phyloP scores from a whole-genome alignment of 2,888 invertebrate genomes.

The Mechanitis mazaeus region DNA sequence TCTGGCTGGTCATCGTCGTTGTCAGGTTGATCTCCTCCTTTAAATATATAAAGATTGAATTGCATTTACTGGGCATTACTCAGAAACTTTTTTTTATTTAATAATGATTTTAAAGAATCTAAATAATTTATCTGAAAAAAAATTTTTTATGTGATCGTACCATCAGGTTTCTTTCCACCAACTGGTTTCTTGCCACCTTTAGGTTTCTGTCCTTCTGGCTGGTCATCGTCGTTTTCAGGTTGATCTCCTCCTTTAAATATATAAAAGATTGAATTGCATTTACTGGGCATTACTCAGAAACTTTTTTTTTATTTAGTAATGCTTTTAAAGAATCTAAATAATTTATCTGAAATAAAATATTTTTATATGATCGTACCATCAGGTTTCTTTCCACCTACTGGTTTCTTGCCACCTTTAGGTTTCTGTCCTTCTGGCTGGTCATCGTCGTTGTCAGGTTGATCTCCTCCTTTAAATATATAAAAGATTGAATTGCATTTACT shows the following conservation, averaged over 20 bases:
- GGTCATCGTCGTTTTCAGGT: background rate
- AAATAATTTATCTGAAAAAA: too few species aligned
- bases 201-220: background rate
- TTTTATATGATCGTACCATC: background rate
- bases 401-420: conserved; percentile 5
- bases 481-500: too few species aligned
- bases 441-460: background rate
- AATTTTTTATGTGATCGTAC: too few species aligned
- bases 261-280: too few species aligned
- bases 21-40: background rate
- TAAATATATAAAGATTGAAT: too few species aligned
- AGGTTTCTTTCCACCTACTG: background rate
- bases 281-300: too few species aligned
- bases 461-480: too few species aligned
- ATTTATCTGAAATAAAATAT: background rate
- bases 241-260: background rate
- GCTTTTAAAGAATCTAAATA: too few species aligned
- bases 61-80: too few species aligned
- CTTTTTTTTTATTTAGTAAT: background rate
- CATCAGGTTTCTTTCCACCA: background rate
- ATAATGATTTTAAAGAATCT: too few species aligned
- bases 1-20: background rate
- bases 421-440: conserved; percentile 1
- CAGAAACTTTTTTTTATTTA: too few species aligned
- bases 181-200: background rate